These are phyloP conservation scores for Trematomus bernacchii DNA, from an alignment of 2,797 vertebrate genomes.

Conservation along the genomic window DNA sequence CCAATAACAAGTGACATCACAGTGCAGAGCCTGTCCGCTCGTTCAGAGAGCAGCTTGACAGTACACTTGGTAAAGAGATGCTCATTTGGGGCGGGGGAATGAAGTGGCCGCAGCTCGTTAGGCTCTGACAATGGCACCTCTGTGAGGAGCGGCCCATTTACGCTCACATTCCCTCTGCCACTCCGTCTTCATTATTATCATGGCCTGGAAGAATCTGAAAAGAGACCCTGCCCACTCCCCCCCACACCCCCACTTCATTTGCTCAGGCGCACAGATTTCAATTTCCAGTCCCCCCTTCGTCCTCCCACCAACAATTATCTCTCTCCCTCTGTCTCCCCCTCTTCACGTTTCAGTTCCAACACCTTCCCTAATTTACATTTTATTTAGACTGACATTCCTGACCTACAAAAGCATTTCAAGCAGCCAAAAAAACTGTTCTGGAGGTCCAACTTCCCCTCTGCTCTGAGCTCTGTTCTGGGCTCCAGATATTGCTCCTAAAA, in stretches of 20 bases:
- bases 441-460: background rate
- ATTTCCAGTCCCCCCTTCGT: slow-evolving; percentile 29
- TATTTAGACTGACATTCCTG: background rate
- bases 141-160: slow-evolving; percentile 78
- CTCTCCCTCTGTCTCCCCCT: slow-evolving; percentile 1
- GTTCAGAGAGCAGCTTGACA: slow-evolving; percentile 27
- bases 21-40: slow-evolving; percentile 49
- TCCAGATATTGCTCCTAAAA: no score
- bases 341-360: slow-evolving; percentile 4
- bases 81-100: slow-evolving; percentile 60
- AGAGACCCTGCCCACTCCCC: slow-evolving; percentile 34
- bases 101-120: slow-evolving; percentile 76
- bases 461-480: no score
- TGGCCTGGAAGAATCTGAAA: slow-evolving; percentile 64
- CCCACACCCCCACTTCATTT: slow-evolving; percentile 43
- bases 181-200: slow-evolving; percentile 73
- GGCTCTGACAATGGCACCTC: slow-evolving; percentile 78
- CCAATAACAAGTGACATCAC: slow-evolving; percentile 27
- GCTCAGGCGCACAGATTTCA: slow-evolving; percentile 66
- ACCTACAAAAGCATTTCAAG: background rate
- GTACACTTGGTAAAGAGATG: slow-evolving; percentile 65
- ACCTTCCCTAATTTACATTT: slow-evolving; percentile 25
- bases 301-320: slow-evolving; percentile 29
- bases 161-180: slow-evolving; percentile 59
- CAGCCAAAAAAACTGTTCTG: background rate